Evolutionary conservation across 1,140 invertebrate species (phyloP).

Genomic region (Drosophila nigrodunni): DNA sequence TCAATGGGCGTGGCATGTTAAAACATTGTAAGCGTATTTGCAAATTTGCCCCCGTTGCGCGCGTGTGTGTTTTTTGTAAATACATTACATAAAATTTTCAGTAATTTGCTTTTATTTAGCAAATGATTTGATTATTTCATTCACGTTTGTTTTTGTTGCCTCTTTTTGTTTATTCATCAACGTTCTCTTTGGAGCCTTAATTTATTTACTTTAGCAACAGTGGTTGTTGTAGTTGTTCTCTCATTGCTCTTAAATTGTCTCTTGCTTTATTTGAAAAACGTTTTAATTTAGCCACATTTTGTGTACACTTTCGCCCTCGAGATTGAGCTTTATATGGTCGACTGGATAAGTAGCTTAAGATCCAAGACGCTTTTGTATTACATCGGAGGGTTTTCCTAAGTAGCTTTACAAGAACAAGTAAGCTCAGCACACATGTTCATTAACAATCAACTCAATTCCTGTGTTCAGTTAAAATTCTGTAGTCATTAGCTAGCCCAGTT

Average conservation of each 20-base stretch:
- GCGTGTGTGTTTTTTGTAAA: conserved; percentile 34
- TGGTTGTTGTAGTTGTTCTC: conserved; percentile 47
- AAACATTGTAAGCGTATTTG: conserved; percentile 30
- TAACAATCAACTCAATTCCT: conserved; percentile 28
- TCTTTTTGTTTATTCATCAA: conserved; percentile 17
- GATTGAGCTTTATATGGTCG: conserved; percentile 25
- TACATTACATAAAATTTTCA: conserved; percentile 70
- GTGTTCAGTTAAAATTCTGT: conserved; percentile 7
- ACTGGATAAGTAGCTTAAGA: conserved; percentile 39
- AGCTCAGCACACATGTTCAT: conserved; percentile 20
- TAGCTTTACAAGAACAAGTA: conserved; percentile 2
- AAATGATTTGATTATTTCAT: conserved; percentile 78
- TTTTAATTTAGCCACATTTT: conserved; percentile 50
- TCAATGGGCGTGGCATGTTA: conserved; percentile 61
- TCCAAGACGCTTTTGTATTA: not conserved
- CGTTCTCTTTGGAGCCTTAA: conserved; percentile 51
- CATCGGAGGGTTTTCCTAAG: not conserved
- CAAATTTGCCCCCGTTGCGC: conserved; percentile 7
- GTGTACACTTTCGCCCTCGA: not conserved
- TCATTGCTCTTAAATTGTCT: conserved; percentile 25
- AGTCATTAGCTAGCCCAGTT: conserved; percentile 16
- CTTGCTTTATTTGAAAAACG: conserved; percentile 76
- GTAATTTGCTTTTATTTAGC: conserved; percentile 76
- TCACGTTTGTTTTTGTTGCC: conserved; percentile 46
- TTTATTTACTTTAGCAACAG: conserved; percentile 62